Conservation (phyloP, 2,888 invertebrate species). For the Helleia helle region DNA sequence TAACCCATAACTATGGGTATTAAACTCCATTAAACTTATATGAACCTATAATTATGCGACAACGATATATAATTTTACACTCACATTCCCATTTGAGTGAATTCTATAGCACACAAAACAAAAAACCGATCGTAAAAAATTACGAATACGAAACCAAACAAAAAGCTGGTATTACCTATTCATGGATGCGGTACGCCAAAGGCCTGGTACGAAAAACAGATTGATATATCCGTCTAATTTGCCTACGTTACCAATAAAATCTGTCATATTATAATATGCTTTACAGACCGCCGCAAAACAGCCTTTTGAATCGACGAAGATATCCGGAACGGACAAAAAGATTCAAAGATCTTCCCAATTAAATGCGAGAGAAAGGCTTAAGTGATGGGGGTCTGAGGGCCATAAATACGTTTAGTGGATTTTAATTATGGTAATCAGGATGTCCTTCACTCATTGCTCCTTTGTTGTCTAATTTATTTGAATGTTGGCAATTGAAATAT, state of each 20-base stretch:
- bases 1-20: too few relatives aligned
- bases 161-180: constrained; percentile 35
- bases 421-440: constrained; percentile 45
- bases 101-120: too few relatives aligned
- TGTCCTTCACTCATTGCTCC: constrained; percentile 33
- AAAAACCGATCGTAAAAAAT: constrained; percentile 8
- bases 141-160: constrained; percentile 17
- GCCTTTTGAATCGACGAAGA: constrained; percentile 48
- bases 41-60: too few relatives aligned
- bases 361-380: constrained; percentile 48
- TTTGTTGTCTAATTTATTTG: constrained; percentile 35
- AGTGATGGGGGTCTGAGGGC: constrained; percentile 55
- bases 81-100: too few relatives aligned
- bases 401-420: constrained; percentile 41
- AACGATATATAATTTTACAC: too few relatives aligned
- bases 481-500: constrained; percentile 25
- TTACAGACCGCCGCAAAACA: constrained; percentile 52
- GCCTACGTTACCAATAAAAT: constrained; percentile 60
- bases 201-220: constrained; percentile 41
- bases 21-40: too few relatives aligned
- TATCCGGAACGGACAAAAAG: constrained; percentile 57
- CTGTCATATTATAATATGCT: constrained; percentile 63
- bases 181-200: constrained; percentile 38
- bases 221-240: constrained; percentile 72
- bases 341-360: constrained; percentile 57